phyloP scores from a whole-genome alignment of 2,888 invertebrate genomes.

The Caenorhabditis macrosperma region DNA sequence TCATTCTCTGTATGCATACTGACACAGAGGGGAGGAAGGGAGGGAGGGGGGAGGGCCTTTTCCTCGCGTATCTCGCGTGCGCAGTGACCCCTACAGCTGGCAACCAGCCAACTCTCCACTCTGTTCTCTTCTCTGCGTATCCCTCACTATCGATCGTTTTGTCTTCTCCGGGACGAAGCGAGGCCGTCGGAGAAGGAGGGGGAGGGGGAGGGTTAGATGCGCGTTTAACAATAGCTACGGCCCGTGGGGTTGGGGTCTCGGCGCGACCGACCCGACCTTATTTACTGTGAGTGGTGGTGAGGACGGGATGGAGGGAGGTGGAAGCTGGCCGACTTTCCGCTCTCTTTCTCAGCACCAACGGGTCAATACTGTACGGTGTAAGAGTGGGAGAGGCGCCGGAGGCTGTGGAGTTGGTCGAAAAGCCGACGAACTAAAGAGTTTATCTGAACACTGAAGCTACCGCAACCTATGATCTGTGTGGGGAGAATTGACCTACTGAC shows the following conservation, averaged over 20 bases:
- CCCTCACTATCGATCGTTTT: slow-evolving; percentile 42
- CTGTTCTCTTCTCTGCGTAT: slow-evolving; percentile 38
- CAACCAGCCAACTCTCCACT: slow-evolving; percentile 48
- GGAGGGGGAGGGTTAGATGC: slow-evolving; percentile 41
- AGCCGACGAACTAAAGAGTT: background rate
- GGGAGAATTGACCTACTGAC: no score
- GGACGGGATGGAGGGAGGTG: slow-evolving; percentile 9
- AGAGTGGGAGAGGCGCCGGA: background rate
- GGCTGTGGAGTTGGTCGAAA: background rate
- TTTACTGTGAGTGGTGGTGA: slow-evolving; percentile 49
- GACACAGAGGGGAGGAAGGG: slow-evolving; percentile 21
- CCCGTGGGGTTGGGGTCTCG: background rate
- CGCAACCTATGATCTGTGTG: no score
- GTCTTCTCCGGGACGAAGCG: slow-evolving; percentile 16
- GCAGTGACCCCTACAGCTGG: slow-evolving; percentile 54
- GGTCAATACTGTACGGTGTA: slow-evolving; percentile 44
- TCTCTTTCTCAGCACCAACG: slow-evolving; percentile 10
- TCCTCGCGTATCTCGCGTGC: slow-evolving; percentile 41
- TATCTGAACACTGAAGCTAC: background rate
- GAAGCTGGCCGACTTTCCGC: slow-evolving; percentile 42
- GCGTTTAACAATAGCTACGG: slow-evolving; percentile 25
- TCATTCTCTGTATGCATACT: slow-evolving; percentile 50
- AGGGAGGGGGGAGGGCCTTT: background rate
- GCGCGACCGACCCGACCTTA: slow-evolving; percentile 48
- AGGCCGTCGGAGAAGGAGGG: slow-evolving; percentile 8